Percentiles rank a stretch among this genome's conserved stretches.
Evolutionary conservation across 1,140 invertebrate species (phyloP).

Genomic region (Mamestra configurata): DNA sequence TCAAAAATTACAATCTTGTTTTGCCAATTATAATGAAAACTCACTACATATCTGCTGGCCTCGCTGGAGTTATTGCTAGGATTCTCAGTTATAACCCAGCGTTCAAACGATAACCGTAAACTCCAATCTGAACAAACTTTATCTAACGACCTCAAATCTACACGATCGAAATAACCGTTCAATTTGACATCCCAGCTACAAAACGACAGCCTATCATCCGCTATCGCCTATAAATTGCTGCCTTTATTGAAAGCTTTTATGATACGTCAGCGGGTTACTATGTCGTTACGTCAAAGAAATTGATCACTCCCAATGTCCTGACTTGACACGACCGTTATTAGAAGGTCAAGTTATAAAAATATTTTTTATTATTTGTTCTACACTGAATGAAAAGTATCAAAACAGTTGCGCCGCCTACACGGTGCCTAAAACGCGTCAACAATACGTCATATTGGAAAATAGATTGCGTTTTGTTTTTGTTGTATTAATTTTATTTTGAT

Average conservation of each 20-base stretch:
- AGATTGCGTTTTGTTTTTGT: slow-evolving; percentile 4
- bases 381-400: slow-evolving; percentile 15
- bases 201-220: slow-evolving; percentile 12
- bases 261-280: slow-evolving; percentile 51
- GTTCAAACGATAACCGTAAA: too few species aligned
- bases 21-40: too few species aligned
- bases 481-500: background rate
- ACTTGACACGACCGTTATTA: slow-evolving; percentile 24
- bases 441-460: slow-evolving; percentile 18
- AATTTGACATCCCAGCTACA: background rate
- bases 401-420: slow-evolving; percentile 30
- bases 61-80: too few species aligned
- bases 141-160: background rate
- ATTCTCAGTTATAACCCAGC: too few species aligned
- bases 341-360: slow-evolving; percentile 30
- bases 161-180: background rate
- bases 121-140: background rate
- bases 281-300: slow-evolving; percentile 54
- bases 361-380: background rate
- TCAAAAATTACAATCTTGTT: too few species aligned
- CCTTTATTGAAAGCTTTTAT: slow-evolving; percentile 57
- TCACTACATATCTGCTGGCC: too few species aligned
- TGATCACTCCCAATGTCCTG: slow-evolving; percentile 47
- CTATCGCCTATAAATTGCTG: slow-evolving; percentile 39
- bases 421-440: background rate